Evolutionary conservation across 2,888 invertebrate genomes (phyloP).

Genomic region (Polydesmus complanatus): DNA sequence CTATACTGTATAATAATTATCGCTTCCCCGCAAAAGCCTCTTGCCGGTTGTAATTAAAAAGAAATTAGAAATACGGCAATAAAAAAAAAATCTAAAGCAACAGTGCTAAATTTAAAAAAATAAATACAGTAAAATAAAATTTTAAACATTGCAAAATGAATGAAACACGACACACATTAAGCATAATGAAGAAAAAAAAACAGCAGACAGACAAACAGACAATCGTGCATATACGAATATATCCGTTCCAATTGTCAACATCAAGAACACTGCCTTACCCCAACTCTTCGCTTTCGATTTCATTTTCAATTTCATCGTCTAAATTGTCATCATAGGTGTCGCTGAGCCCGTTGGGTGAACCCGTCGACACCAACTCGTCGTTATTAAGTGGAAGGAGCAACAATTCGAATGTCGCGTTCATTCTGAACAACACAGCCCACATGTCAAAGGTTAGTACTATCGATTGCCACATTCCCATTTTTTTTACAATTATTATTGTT

Average conservation of each 20-base stretch:
- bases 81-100: too few species aligned
- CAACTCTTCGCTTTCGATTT: slow-evolving; percentile 25
- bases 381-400: not conserved
- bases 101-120: too few species aligned
- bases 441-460: too few species aligned
- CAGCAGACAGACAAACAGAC: not conserved
- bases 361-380: not conserved
- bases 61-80: too few species aligned
- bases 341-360: slow-evolving; percentile 15
- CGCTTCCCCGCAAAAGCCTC: too few species aligned
- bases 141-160: not conserved
- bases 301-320: slow-evolving; percentile 26
- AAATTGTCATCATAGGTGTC: slow-evolving; percentile 27
- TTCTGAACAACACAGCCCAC: too few species aligned
- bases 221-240: not conserved
- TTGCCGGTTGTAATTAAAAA: too few species aligned
- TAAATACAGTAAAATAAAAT: too few species aligned
- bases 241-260: slow-evolving; percentile 23
- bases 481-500: too few species aligned
- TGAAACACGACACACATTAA: not conserved
- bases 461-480: too few species aligned
- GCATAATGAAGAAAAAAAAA: not conserved
- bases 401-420: not conserved
- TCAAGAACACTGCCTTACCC: slow-evolving; percentile 27
- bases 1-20: too few species aligned